phyloP scores from a whole-genome alignment of 2,888 invertebrate species.

The Eumacrocentrus americanus region DNA sequence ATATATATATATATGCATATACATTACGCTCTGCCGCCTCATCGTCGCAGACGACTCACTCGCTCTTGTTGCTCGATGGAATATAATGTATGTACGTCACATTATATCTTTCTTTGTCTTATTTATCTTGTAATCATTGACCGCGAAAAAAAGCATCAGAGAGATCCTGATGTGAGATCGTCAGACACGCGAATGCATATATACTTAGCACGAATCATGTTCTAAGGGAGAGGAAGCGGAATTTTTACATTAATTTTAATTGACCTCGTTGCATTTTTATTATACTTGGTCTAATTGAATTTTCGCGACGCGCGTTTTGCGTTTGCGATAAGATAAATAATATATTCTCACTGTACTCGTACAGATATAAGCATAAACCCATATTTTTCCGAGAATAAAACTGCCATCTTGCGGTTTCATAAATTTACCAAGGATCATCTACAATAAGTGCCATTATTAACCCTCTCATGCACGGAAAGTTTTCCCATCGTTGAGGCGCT shows the following conservation, averaged over 20 bases:
- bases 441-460: background rate
- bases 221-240: slow-evolving; percentile 7
- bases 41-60: too few relatives aligned
- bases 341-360: background rate
- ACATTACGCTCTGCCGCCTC: too few relatives aligned
- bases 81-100: background rate
- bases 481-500: too few relatives aligned
- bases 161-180: slow-evolving; percentile 22
- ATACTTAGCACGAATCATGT: slow-evolving; percentile 1
- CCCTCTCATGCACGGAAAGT: background rate
- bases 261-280: slow-evolving; percentile 27
- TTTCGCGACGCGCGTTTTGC: background rate
- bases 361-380: too few relatives aligned
- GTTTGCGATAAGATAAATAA: too few relatives aligned
- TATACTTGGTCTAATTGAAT: slow-evolving; percentile 14
- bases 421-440: too few relatives aligned
- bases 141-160: slow-evolving; percentile 20
- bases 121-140: slow-evolving; percentile 12
- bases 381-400: too few relatives aligned
- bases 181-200: slow-evolving; percentile 21
- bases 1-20: too few relatives aligned
- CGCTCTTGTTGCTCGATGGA: background rate
- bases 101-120: background rate
- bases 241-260: slow-evolving; percentile 26
- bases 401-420: background rate